phyloP scores from a whole-genome alignment of 23 tunicate species.

The Styela clava region DNA sequence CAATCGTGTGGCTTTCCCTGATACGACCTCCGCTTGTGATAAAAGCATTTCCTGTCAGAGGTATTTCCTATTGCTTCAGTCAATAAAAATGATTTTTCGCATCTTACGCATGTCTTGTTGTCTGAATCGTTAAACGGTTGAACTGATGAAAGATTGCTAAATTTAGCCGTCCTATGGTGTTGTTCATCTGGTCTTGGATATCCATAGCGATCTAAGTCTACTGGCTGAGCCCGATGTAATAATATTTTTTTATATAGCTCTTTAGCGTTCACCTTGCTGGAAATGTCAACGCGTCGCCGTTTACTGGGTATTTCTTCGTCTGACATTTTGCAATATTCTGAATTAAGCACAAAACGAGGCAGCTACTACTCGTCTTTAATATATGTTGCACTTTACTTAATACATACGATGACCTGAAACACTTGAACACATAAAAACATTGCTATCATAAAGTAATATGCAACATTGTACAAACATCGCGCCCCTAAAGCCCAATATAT shows the following conservation, averaged over 20 bases:
- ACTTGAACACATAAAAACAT: no score
- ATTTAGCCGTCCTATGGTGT: constrained; percentile 34
- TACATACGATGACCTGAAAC: no score
- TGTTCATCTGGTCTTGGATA: constrained; percentile 55
- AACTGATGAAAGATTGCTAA: constrained; percentile 22
- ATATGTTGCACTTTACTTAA: no score
- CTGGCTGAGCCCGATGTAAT: background rate
- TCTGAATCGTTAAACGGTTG: constrained; percentile 9
- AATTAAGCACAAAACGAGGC: no score
- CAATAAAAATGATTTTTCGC: constrained; percentile 61
- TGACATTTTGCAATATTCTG: no score
- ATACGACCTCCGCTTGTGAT: background rate
- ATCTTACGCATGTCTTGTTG: constrained; percentile 64
- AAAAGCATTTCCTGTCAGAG: background rate
- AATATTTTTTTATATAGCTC: background rate
- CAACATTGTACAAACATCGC: no score
- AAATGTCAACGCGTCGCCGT: background rate
- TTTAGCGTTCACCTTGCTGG: background rate
- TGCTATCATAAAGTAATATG: no score
- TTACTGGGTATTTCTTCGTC: background rate
- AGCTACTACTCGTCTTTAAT: no score
- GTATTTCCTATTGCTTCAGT: constrained; percentile 5
- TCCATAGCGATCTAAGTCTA: constrained; percentile 47
- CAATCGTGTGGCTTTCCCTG: constrained; percentile 44
- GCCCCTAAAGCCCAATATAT: no score